Evolutionary conservation across 2,888 invertebrate species (phyloP).

Genomic region (Dasypogon diadema): DNA sequence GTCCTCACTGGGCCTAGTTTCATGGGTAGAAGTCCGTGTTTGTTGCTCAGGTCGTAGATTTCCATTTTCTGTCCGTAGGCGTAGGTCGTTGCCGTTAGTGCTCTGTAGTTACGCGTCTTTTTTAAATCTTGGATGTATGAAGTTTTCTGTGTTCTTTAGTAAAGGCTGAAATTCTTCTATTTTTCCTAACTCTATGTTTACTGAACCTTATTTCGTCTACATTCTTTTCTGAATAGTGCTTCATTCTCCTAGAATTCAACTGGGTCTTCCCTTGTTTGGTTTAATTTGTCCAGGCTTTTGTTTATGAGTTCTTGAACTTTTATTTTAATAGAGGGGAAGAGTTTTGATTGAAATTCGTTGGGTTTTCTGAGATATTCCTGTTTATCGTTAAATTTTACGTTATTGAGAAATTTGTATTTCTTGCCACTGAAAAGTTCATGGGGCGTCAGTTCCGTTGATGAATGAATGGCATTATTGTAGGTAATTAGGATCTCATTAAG

Average conservation of each 20-base stretch:
- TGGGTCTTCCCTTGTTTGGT: constrained; percentile 48
- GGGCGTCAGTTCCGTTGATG: not conserved
- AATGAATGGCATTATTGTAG: constrained; percentile 7
- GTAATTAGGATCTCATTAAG: too few relatives aligned
- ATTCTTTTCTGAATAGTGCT: constrained; percentile 54
- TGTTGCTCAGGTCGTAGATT: not conserved
- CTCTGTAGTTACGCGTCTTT: not conserved
- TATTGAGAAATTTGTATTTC: not conserved
- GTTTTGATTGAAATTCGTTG: constrained; percentile 19
- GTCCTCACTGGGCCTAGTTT: not conserved
- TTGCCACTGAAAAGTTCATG: not conserved
- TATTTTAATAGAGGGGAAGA: constrained; percentile 40
- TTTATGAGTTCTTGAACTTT: not conserved
- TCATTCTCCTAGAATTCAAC: constrained; percentile 39
- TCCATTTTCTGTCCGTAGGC: not conserved
- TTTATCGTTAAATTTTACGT: not conserved
- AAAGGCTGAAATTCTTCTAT: constrained; percentile 50
- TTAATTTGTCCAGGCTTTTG: constrained; percentile 29
- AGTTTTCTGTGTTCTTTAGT: constrained; percentile 1
- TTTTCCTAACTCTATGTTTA: constrained; percentile 52
- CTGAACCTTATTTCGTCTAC: constrained; percentile 56
- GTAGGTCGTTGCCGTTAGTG: not conserved
- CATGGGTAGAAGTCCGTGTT: not conserved
- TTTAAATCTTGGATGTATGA: not conserved
- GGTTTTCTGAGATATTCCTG: constrained; percentile 27